phyloP scores from a whole-genome alignment of 2,888 invertebrate genomes.

The Plusia festucae region DNA sequence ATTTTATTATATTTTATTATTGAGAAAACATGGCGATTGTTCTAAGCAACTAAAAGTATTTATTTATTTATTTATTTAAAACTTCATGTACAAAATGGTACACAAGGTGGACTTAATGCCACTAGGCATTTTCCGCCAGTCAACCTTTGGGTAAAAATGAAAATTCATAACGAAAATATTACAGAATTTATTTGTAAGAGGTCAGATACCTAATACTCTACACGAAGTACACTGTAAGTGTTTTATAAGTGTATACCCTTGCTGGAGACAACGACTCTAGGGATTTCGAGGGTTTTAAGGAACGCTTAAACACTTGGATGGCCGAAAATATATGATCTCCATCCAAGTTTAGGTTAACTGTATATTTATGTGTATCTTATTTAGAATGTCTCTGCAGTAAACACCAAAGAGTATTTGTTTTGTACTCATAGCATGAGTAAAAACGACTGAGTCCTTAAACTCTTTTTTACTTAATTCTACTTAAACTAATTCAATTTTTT shows the following conservation, averaged over 20 bases:
- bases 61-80: no score
- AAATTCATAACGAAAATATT: no score
- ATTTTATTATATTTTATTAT: no score
- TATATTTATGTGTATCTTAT: not conserved
- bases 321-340: not conserved
- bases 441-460: not conserved
- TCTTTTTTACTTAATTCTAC: not conserved
- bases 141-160: no score
- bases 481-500: no score
- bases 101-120: no score
- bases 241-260: not conserved
- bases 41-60: no score
- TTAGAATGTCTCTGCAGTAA: not conserved
- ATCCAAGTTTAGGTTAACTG: not conserved
- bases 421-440: not conserved
- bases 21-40: no score
- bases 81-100: no score
- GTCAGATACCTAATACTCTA: not conserved
- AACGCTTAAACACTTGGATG: not conserved
- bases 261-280: not conserved
- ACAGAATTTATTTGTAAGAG: not conserved
- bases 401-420: not conserved
- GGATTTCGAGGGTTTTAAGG: conserved; percentile 1
- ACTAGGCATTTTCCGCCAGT: no score
- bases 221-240: not conserved